Base-by-base conservation (phyloP, 2,888 invertebrate species). In the Nebria salina region DNA sequence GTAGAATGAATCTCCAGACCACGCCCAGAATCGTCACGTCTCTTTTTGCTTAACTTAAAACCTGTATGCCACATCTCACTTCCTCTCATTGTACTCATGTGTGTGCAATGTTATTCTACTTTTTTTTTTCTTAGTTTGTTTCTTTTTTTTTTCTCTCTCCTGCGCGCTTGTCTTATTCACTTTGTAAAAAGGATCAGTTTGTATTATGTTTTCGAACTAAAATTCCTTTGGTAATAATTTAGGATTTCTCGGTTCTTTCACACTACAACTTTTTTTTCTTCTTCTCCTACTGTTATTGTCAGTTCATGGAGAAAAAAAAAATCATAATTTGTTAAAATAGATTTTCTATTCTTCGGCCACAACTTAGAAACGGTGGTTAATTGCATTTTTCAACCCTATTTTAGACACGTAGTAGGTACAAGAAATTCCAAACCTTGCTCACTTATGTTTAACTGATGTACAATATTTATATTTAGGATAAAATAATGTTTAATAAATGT, bases 11-110 rank as follows among this genome's bases (percentile, higher is more conserved):
- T 87, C 87, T 87, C 84, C 77, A 86, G 86, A 85, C 87, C 86
- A 86, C 89, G 88, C 89, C 89, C 87, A 86, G 86, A 86, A 86
- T 88, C 87, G 84, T 85, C 88, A 88, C 88, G 87, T 88, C 87
- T 87, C 87, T 86, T 86, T 87, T 86, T 84, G 84, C 84, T 84
- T 84, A 83, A 83, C 84, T 83, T 54, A 84, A 84, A 85, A 84
- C 84, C 84, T 79, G 85, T 83, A 84, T 85, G 83, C 83, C 83
- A 83, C 83, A 83, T 83, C 85, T 85, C 85, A 83, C 84, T 86
- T 84, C 83, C 85, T 85, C 84, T 83, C 43, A 81, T 81, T 81
- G 81, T 81, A 73, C 76, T 80, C 54, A 2, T 13, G 13, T 13
- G 54, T 75, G 73, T 76, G 76, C 81, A 81, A 81, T 81, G 81